A percentile compares a stretch with the other conserved stretches of the same genome.
These are phyloP conservation scores for Manis pentadactyla DNA, from an alignment of 2,797 vertebrate genomes.

Conservation along the genomic window DNA sequence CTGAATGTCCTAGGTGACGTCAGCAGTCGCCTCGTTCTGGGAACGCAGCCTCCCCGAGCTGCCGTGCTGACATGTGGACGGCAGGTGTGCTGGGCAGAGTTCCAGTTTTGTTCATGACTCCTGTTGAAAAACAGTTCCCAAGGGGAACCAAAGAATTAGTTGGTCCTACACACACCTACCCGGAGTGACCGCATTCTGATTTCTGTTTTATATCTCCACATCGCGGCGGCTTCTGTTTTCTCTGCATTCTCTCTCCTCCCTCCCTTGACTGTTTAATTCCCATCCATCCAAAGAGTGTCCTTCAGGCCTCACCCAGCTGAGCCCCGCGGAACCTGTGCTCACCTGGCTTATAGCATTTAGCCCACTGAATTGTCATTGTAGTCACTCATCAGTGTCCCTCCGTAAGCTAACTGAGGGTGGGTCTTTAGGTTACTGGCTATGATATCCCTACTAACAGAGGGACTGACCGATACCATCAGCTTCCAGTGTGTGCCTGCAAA, in stretches of 20 bases:
- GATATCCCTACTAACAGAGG: neutral
- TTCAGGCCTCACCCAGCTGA: neutral
- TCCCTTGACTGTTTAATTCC: neutral
- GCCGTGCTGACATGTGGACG: neutral
- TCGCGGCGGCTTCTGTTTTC: rapidly evolving
- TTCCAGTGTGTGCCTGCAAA: neutral
- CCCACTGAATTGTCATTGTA: neutral
- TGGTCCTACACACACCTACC: neutral
- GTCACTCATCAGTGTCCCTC: neutral
- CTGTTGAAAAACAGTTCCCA: neutral
- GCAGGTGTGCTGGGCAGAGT: slow-evolving; percentile 19
- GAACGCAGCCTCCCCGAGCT: neutral
- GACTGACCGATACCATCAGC: neutral
- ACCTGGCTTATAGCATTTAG: neutral
- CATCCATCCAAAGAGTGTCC: neutral
- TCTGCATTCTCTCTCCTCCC: neutral
- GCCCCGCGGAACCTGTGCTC: neutral
- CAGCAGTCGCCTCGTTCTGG: neutral
- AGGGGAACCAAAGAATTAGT: neutral
- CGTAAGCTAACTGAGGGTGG: neutral
- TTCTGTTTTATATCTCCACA: rapidly evolving
- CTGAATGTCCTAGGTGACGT: neutral
- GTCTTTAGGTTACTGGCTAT: neutral
- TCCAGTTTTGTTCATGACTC: neutral
- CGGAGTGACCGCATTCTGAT: neutral